Evolutionary conservation across 2,113 vertebrate species (phyloP).

Genomic region (Cyphomyrus discorhynchus): DNA sequence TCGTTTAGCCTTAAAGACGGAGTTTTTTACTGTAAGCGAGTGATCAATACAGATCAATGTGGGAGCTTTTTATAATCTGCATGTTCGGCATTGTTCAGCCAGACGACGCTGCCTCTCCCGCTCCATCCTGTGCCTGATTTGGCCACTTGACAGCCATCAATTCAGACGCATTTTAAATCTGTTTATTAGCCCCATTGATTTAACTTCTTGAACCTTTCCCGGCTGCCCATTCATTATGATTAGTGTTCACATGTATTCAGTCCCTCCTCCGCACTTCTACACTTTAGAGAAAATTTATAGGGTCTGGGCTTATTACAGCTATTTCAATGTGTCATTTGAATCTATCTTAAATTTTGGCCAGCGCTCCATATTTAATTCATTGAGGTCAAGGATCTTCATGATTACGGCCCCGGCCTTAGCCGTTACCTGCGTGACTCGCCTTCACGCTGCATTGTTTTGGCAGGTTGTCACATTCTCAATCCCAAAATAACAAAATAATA

Average conservation of each 20-base stretch:
- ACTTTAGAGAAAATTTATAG: slow-evolving; percentile 59
- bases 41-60: slow-evolving; percentile 63
- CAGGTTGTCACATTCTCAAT: not conserved
- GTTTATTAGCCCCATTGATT: slow-evolving; percentile 73
- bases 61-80: slow-evolving; percentile 57
- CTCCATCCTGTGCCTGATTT: slow-evolving; percentile 42
- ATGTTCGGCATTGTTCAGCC: slow-evolving; percentile 57
- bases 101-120: slow-evolving; percentile 56
- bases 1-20: not conserved
- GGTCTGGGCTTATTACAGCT: slow-evolving; percentile 61
- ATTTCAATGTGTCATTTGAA: slow-evolving; percentile 60
- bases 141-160: slow-evolving; percentile 57
- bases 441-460: not conserved
- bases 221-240: slow-evolving; percentile 72
- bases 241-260: slow-evolving; percentile 62
- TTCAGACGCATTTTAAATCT: slow-evolving; percentile 63
- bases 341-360: slow-evolving; percentile 57
- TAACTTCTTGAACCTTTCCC: slow-evolving; percentile 67
- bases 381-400: slow-evolving; percentile 59
- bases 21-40: slow-evolving; percentile 65
- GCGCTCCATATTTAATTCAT: slow-evolving; percentile 62
- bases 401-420: slow-evolving; percentile 42
- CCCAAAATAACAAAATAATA: slow-evolving; percentile 24
- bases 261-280: slow-evolving; percentile 49
- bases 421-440: not conserved